Base-by-base conservation (phyloP, 2,888 invertebrate species). In the Orthosia gothica region DNA sequence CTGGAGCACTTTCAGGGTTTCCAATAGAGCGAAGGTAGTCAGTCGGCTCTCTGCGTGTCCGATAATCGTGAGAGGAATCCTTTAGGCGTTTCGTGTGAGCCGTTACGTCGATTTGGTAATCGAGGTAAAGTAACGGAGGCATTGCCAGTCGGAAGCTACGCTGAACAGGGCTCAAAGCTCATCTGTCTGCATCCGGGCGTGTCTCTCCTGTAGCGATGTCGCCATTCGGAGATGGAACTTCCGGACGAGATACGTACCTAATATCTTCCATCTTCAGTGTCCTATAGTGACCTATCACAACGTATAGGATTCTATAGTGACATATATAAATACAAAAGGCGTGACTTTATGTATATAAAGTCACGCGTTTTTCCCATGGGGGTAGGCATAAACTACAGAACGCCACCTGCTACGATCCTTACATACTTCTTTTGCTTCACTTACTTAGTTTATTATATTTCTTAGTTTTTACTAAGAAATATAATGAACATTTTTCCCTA, bases 161-260 rank as follows among this genome's bases (percentile, higher is more conserved):
- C 85, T 85, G 76, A 73, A 77, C 74, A 67, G 69, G 74, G 79
- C 83, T 87, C 82, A 77, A 86, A 87, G 78, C 82, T 83, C 88
- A 89, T 89, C 84, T 81, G 82, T 83, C 87, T 87, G 78, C 81
- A 82, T 86, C 87, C 89, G 86, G 87, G 79, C 77, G 62, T 50
- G 59, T 47, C 45, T 65, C 64, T 52, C 65, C 59, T 81, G 18
- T 49, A 74, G 67, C 70, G 23, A 63, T 32, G 55, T 69, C 68
- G 49, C 26, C 47, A 68, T 47, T 47, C 52, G 52, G 52, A 45
- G 63, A 81, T 71, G 32, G 55, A 64, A 64, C 69, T 74, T 72
- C 61, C 69, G 57, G 57, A 63, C 59, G 73, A 54, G 18, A 71
- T 59, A 52, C 55, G 23, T 50, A 32, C 11, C 16, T 64, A 50